phyloP scores from a whole-genome alignment of 2,113 vertebrate species.

The Chascanopsetta lugubris region DNA sequence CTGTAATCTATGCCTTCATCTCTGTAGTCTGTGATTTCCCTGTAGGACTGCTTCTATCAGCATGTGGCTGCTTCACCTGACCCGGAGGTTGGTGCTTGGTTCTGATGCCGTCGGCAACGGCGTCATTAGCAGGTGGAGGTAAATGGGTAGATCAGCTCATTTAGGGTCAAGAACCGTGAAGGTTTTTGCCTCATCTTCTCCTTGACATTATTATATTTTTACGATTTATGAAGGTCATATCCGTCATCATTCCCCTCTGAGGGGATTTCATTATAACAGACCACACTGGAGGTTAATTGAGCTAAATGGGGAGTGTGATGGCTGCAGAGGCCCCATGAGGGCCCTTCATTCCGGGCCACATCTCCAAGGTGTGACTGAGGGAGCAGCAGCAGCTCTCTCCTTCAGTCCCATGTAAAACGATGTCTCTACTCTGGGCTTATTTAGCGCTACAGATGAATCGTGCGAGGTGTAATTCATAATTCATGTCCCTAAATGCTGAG shows the following conservation, averaged over 20 bases:
- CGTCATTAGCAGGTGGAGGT: not conserved
- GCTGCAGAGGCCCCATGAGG: slow-evolving; percentile 20
- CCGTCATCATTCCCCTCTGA: slow-evolving; percentile 26
- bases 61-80: not conserved
- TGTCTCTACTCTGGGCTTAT: slow-evolving; percentile 9
- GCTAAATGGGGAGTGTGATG: slow-evolving; percentile 52
- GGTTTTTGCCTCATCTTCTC: not conserved
- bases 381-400: slow-evolving; percentile 48
- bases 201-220: not conserved
- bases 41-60: not conserved
- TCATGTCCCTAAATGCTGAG: slow-evolving; percentile 14
- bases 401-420: slow-evolving; percentile 35
- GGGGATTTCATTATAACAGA: slow-evolving; percentile 24
- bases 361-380: slow-evolving; percentile 54
- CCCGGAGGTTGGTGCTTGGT: no score
- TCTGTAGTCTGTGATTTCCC: not conserved
- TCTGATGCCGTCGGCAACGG: not conserved
- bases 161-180: no score
- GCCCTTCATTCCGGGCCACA: slow-evolving; percentile 55
- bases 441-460: slow-evolving; percentile 13
- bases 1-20: not conserved
- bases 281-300: slow-evolving; percentile 58
- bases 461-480: slow-evolving; percentile 30
- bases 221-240: slow-evolving; percentile 42
- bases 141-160: not conserved